Base-by-base conservation (phyloP, 2,113 vertebrate genomes). In the Apodemus sylvaticus region DNA sequence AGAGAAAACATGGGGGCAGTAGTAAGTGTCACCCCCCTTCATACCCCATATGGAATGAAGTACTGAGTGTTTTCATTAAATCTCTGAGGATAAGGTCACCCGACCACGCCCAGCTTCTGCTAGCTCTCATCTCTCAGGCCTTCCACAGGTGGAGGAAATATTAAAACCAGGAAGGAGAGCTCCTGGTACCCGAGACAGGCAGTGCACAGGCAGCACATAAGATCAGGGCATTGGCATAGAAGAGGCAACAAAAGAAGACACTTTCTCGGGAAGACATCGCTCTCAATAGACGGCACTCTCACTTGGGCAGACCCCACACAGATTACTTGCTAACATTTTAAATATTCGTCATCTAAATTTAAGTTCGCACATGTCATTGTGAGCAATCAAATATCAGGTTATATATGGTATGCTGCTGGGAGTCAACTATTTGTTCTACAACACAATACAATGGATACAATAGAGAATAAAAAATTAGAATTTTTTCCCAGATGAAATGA, bases 401-500 rank as follows among this genome's bases (percentile, higher is more conserved):
- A 36, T 8, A 20, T 91, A 71, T 26, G n/a, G 94, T 98, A 98
- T 89, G 93, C 97, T 97, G 77, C 97, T 95, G 74, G 97, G 90
- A 98, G 64, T 39, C 82, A 89, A 97, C 97, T 97, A 98, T 96
- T 97, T 98, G 96, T 55, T 78, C 90, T 94, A 48, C 70, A 89
- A 78, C 60, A 48, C 10, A 14, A 79, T 96, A 48, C 10, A 16
- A 79, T 96, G 87, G 97, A 94, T 81, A 76, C 62, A 76, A 92
- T n/a, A 60, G 48, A 45, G 66, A 96, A 42, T 48, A 68, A 29
- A 4, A n/a, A 83, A 89, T 31, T 83, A 77, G 66, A 97, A 98
- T 96, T 85, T 60, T 82, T 76, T 97, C 39, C 39, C 96, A 97
- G 74, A 97, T 97, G 96, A 98, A 96, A 92, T 86, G 39, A 48